A percentile compares a stretch with the other conserved stretches of the same genome.
Conservation (phyloP, 1,140 invertebrate species). For the Anagrus nilaparvatae region DNA sequence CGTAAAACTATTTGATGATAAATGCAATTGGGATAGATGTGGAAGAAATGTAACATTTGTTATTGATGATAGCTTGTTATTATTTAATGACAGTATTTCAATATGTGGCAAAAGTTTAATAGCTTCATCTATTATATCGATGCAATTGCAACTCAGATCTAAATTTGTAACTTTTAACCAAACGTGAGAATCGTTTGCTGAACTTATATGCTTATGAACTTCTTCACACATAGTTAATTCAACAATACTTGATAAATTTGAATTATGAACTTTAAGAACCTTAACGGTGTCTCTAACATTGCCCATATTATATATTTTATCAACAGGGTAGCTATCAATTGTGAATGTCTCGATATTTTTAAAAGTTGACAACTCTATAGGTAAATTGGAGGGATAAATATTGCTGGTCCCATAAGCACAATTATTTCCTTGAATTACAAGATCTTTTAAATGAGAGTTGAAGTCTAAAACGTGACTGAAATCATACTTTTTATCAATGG, state of each 20-base stretch:
- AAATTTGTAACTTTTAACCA: conserved; percentile 44
- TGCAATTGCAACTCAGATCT: conserved; percentile 71
- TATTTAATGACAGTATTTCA: conserved; percentile 59
- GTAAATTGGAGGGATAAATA: conserved; percentile 67
- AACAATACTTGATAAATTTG: conserved; percentile 49
- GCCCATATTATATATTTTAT: conserved; percentile 56
- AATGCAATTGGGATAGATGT: conserved; percentile 61
- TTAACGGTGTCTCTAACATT: conserved; percentile 58
- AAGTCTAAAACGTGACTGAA: conserved; percentile 86
- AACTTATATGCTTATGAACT: conserved; percentile 46
- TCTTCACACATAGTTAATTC: conserved; percentile 71
- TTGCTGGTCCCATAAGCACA: conserved; percentile 64
- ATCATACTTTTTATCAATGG: conserved; percentile 60
- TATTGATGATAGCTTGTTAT: conserved; percentile 66
- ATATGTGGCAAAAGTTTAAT: conserved; percentile 70
- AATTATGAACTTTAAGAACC: conserved; percentile 49
- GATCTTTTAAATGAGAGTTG: conserved; percentile 58
- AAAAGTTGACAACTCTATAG: conserved; percentile 72
- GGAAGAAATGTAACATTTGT: conserved; percentile 70
- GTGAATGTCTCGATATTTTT: conserved; percentile 56
- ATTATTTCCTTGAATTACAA: conserved; percentile 60
- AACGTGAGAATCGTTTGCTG: conserved; percentile 38
- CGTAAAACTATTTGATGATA: conserved; percentile 66
- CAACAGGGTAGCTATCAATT: conserved; percentile 50
- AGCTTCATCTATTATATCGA: conserved; percentile 67